Percentiles rank a stretch among this genome's conserved stretches.
phyloP scores from a whole-genome alignment of 2,888 invertebrate species.

The Lasioglossum marginatum region DNA sequence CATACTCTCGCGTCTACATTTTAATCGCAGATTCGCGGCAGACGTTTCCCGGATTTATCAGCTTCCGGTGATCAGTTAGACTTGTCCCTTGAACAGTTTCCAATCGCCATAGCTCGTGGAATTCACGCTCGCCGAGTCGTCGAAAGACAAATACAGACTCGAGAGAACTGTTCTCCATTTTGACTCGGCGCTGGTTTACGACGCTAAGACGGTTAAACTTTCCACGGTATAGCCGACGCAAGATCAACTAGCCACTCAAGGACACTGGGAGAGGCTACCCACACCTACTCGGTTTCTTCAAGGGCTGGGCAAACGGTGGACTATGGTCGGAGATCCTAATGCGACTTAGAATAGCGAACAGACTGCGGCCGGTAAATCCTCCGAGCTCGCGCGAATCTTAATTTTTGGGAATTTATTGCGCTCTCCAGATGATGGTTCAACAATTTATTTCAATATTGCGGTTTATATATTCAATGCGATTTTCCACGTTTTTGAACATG shows the following conservation, averaged over 20 bases:
- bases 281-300: not conserved
- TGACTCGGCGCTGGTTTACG: not conserved
- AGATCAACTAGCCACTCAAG: slow-evolving; percentile 10
- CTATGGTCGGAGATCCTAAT: not conserved
- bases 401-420: not conserved
- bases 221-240: not conserved
- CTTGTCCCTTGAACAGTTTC: not conserved
- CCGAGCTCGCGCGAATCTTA: not conserved
- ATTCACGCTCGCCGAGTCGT: not conserved
- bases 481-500: too few relatives aligned
- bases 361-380: not conserved
- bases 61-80: not conserved
- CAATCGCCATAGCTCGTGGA: not conserved
- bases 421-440: not conserved
- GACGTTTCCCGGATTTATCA: slow-evolving; percentile 3
- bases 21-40: not conserved
- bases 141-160: not conserved
- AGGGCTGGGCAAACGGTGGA: slow-evolving; percentile 2
- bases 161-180: not conserved
- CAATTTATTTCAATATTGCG: not conserved
- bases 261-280: slow-evolving; percentile 1
- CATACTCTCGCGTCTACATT: not conserved
- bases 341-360: not conserved
- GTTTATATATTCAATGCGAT: too few relatives aligned
- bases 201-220: slow-evolving; percentile 10